Evolutionary conservation across 2,797 vertebrate species (phyloP).

Genomic region (Microctenopoma lineatum): DNA sequence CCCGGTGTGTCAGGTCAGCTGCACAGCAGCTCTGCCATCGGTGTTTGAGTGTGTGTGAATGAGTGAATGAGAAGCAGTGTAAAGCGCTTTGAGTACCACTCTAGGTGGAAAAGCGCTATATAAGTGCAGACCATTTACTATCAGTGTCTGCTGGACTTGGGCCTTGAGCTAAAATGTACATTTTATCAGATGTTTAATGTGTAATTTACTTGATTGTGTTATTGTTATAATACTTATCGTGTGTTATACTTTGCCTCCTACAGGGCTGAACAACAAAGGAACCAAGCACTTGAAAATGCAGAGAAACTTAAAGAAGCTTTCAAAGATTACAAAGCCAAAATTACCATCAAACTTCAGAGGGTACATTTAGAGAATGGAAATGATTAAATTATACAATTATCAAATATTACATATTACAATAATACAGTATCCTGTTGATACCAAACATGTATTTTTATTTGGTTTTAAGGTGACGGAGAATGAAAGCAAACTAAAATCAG

Average conservation of each 20-base stretch:
- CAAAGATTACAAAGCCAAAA: constrained; percentile 86
- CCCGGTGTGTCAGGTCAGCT: too few species aligned
- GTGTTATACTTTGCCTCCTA: constrained; percentile 16
- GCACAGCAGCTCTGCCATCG: too few species aligned
- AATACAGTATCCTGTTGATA: too few species aligned
- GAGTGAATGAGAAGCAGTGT: too few species aligned
- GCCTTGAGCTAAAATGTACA: not conserved
- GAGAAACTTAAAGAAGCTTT: constrained; percentile 89
- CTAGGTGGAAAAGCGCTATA: too few species aligned
- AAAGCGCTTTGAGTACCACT: too few species aligned
- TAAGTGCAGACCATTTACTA: not conserved
- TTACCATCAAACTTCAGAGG: constrained; percentile 84
- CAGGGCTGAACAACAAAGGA: constrained; percentile 92
- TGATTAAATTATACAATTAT: not conserved
- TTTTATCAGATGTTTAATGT: not conserved
- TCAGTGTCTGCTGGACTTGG: not conserved
- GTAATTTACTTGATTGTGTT: not conserved
- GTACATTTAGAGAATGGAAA: constrained; percentile 61
- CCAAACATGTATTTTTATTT: not conserved
- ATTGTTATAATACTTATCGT: not conserved
- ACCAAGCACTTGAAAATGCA: constrained; percentile 88
- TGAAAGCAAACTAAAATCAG: constrained; percentile 77
- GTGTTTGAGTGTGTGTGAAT: too few species aligned
- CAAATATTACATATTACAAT: not conserved
- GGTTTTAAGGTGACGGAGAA: constrained; percentile 70